phyloP scores from a whole-genome alignment of 2,113 vertebrate genomes.

The Triplophysa rosa region DNA sequence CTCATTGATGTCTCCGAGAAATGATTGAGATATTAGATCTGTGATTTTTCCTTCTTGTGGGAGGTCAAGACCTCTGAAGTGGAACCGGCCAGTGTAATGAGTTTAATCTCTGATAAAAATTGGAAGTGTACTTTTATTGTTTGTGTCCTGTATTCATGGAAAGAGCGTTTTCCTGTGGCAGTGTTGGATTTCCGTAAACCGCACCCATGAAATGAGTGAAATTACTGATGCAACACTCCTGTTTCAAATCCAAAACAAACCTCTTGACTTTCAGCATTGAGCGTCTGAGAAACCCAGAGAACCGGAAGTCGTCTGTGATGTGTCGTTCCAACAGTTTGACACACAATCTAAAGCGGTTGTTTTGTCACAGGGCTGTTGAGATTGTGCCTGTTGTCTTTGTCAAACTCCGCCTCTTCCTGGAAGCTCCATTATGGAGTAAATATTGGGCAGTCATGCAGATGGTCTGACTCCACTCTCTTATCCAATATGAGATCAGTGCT shows the following conservation, averaged over 20 bases:
- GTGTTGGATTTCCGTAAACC: conserved; percentile 39
- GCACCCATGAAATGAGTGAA: conserved; percentile 26
- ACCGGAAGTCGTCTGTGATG: background rate
- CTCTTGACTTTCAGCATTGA: background rate
- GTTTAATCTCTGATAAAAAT: background rate
- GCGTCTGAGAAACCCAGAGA: conserved; percentile 12
- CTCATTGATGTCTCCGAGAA: background rate
- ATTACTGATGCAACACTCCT: conserved; percentile 1
- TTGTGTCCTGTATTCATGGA: background rate
- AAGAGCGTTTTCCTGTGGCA: conserved; percentile 7
- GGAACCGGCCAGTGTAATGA: too few relatives aligned
- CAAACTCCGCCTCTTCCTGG: conserved; percentile 26
- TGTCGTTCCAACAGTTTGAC: background rate
- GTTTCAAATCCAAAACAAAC: conserved; percentile 4
- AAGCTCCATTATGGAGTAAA: conserved; percentile 27
- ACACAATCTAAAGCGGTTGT: background rate
- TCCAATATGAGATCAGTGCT: conserved; percentile 30
- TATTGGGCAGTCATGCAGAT: conserved; percentile 31
- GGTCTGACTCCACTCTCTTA: conserved; percentile 28
- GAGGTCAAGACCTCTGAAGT: too few relatives aligned
- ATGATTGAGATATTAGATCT: background rate
- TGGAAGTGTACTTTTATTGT: background rate
- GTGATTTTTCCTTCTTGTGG: too few relatives aligned
- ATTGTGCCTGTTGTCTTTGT: conserved; percentile 6
- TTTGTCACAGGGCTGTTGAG: conserved; percentile 3